Base-by-base conservation (phyloP, 2,113 vertebrate genomes). In the Argyrosomus japonicus region DNA sequence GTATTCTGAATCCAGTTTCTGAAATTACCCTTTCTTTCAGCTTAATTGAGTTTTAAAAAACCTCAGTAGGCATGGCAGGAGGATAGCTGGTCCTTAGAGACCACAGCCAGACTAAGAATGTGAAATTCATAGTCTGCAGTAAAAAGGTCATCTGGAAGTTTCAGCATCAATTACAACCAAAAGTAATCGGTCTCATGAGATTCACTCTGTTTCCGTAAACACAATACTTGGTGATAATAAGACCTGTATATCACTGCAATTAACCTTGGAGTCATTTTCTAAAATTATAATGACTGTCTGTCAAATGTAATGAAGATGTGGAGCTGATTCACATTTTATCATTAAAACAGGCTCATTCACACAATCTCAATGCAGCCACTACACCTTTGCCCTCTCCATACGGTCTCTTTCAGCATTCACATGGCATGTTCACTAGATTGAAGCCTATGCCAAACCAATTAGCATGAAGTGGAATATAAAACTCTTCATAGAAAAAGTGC, bases 131-230 rank as follows among this genome's bases (percentile, higher is more conserved):
- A 90, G 82, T 61, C 70, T 83, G 75, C 80, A n/a, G 50, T 88
- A 65, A 91, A 91, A 92, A 92, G 89, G 89, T 92, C 88, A 87
- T 82, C 36, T 69, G 87, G 56, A 91, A 84, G 81, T 85, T 90
- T 88, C 68, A 60, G 67, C 78, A 88, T 87, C 89, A 92, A 90
- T 91, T 92, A 91, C 23, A 19, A 75, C 47, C 61, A 70, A 84
- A 87, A 89, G 81, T 85, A 79, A 56, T 25, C 3, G 12, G 50
- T 56, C 86, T 81, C 86, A 18, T 12, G 51, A 67, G 88, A 79
- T 79, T 81, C 53, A 9, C 58, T 50, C 70, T 23, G 69, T 83
- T 82, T 89, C 82, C 60, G 75, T 87, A 87, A 86, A 87, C 85
- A 89, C 84, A 85, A 78, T 61, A 75, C 21, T 75, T 27, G 70